phyloP scores from a whole-genome alignment of 2,113 vertebrate genomes.

The Sardina pilchardus region DNA sequence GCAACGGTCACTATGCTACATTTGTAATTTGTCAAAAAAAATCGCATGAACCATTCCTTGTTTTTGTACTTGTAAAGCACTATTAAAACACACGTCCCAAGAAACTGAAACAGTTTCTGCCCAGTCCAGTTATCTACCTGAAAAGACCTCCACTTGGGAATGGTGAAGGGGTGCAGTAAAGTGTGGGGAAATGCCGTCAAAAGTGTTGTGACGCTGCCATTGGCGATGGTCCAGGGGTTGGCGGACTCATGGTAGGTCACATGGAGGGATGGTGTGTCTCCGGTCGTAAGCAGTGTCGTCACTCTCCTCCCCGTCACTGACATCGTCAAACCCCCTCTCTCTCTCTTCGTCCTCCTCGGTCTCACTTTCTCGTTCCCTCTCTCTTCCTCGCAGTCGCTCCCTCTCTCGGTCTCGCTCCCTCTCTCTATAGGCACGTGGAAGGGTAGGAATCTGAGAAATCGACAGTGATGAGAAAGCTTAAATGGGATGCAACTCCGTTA shows the following conservation, averaged over 20 bases:
- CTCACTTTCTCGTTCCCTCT: constrained; percentile 63
- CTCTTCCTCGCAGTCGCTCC: constrained; percentile 54
- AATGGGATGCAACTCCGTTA: not conserved
- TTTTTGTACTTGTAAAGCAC: not conserved
- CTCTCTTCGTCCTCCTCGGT: constrained; percentile 72
- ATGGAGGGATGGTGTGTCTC: constrained; percentile 58
- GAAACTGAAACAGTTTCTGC: not conserved
- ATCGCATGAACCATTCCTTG: not conserved
- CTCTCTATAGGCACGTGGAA: constrained; percentile 56
- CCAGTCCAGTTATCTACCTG: constrained; percentile 3
- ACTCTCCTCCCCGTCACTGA: constrained; percentile 74
- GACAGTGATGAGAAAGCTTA: not conserved
- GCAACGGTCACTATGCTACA: not conserved
- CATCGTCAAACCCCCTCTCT: constrained; percentile 54
- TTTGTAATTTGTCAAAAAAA: not conserved
- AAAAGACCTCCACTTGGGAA: not conserved
- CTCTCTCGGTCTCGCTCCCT: constrained; percentile 38
- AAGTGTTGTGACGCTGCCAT: not conserved
- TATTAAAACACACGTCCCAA: not conserved
- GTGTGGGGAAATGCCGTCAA: constrained; percentile 25
- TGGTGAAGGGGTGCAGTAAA: constrained; percentile 20
- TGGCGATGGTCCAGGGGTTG: not conserved
- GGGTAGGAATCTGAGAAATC: constrained; percentile 57
- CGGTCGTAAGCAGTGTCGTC: constrained; percentile 76
- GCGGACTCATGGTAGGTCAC: constrained; percentile 66